phyloP scores from a whole-genome alignment of 2,888 invertebrate species.

The Chalcis sispes region DNA sequence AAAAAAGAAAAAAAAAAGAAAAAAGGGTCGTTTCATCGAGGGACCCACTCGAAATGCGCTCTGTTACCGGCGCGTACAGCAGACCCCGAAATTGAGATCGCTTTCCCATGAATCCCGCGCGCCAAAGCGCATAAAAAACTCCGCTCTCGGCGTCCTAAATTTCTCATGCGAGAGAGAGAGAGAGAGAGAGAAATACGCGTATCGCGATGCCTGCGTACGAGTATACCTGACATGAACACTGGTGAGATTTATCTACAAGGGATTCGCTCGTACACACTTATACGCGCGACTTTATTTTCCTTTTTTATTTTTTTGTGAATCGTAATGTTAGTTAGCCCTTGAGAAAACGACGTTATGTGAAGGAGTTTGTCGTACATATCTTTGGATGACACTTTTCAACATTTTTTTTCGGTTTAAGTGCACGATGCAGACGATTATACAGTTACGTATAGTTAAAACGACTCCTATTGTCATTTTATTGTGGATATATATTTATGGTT shows the following conservation, averaged over 20 bases:
- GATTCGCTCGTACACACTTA: background rate
- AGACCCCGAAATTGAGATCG: constrained; percentile 33
- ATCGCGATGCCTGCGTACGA: background rate
- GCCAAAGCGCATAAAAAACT: no score
- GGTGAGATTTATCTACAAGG: background rate
- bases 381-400: no score
- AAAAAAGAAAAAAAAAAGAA: constrained; percentile 1
- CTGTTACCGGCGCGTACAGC: no score
- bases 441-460: background rate
- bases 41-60: no score
- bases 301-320: no score
- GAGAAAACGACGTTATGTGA: no score
- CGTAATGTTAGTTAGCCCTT: no score
- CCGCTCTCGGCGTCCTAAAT: no score
- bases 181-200: background rate
- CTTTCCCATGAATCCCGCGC: constrained; percentile 43
- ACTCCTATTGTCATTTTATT: background rate
- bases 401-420: no score
- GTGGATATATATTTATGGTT: background rate
- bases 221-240: background rate
- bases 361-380: no score
- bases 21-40: background rate
- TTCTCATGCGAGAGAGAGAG: constrained; percentile 16
- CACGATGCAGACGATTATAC: background rate
- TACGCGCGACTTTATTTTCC: no score